Evolutionary conservation across 2,113 vertebrate species (phyloP).

Genomic region (Astur gentilis): DNA sequence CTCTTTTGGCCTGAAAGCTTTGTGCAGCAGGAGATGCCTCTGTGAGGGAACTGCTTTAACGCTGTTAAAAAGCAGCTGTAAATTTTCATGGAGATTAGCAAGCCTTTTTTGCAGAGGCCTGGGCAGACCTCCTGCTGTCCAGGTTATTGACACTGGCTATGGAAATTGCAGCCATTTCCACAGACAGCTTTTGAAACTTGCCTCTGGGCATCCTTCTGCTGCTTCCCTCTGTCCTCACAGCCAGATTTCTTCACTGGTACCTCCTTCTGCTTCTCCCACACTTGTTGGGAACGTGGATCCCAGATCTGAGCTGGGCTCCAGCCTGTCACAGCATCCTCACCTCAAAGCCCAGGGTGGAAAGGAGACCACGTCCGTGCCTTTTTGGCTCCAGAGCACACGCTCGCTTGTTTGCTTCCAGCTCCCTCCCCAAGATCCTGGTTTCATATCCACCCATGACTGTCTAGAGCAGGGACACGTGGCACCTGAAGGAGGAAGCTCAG

Average conservation of each 20-base stretch:
- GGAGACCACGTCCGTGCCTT: background rate
- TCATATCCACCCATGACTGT: rapidly evolving
- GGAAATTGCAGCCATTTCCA: background rate
- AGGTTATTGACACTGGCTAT: background rate
- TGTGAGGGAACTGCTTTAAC: background rate
- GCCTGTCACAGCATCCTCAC: background rate
- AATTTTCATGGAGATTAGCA: background rate
- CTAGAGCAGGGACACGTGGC: background rate
- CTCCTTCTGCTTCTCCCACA: background rate
- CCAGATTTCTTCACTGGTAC: background rate
- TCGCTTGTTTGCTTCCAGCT: background rate
- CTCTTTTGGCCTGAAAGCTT: background rate
- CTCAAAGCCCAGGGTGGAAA: background rate
- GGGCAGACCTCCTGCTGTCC: background rate
- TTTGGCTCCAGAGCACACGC: background rate
- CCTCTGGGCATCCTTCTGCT: background rate
- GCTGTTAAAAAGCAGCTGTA: background rate
- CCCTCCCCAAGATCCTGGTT: background rate
- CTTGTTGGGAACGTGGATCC: too few species aligned
- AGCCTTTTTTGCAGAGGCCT: background rate
- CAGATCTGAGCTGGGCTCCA: background rate
- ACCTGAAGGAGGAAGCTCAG: background rate
- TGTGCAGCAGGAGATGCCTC: background rate
- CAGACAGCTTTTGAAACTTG: background rate
- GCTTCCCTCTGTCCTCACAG: background rate